Conservation (phyloP, 2,797 vertebrate species). For the Agapornis canus region DNA sequence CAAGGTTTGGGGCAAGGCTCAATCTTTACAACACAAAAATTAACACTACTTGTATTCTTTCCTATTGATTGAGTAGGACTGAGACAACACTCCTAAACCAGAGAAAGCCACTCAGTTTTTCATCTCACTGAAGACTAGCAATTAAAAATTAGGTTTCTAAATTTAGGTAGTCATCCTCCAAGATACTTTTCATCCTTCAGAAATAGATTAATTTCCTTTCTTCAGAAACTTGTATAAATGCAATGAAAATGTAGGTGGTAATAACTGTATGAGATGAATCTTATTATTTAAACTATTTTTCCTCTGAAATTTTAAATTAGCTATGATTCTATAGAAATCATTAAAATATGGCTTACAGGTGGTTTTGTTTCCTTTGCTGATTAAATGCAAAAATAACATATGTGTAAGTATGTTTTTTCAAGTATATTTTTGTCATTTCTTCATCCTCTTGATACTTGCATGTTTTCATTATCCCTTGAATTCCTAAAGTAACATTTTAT, state of each 20-base stretch:
- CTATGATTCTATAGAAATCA: not conserved
- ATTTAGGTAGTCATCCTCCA: not conserved
- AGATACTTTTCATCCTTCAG: not conserved
- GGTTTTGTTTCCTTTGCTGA: not conserved
- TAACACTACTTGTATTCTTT: not conserved
- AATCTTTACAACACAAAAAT: not conserved
- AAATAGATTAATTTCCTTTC: not conserved
- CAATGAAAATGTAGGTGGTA: not conserved
- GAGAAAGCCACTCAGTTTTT: not conserved
- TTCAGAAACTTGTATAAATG: not conserved
- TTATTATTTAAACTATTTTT: not conserved
- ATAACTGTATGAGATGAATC: not conserved
- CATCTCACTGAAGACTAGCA: not conserved
- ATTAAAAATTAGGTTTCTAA: not conserved
- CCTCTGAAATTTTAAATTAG: not conserved
- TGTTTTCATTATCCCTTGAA: not conserved
- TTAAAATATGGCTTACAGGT: not conserved
- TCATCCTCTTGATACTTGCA: not conserved
- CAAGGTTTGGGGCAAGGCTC: not conserved
- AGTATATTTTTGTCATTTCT: not conserved
- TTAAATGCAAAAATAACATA: not conserved
- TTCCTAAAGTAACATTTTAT: not conserved
- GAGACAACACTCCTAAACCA: not conserved
- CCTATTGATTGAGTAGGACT: not conserved
- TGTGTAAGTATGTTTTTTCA: not conserved